phyloP scores from a whole-genome alignment of 1,140 invertebrate species.

The Bombus waltoni region DNA sequence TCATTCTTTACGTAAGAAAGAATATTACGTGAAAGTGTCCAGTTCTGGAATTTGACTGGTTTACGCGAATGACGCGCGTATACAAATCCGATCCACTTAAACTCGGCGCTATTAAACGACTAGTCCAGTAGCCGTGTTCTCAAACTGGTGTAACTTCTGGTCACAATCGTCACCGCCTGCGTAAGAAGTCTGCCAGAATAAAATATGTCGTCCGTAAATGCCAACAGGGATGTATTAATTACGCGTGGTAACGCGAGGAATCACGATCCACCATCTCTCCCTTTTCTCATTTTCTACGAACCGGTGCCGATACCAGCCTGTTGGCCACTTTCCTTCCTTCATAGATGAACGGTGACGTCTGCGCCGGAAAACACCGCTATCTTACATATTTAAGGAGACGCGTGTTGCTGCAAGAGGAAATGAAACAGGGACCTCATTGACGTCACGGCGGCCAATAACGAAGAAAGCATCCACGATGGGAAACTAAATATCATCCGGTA shows the following conservation, averaged over 20 bases:
- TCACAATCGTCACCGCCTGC: neutral
- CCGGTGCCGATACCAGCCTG: neutral
- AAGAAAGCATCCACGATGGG: neutral
- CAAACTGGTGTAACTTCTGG: neutral
- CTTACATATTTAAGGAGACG: slow-evolving; percentile 40
- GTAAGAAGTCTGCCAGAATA: neutral
- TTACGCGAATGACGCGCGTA: too few species aligned
- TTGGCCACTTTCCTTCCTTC: slow-evolving; percentile 8
- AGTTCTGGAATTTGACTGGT: neutral
- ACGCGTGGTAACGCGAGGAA: neutral
- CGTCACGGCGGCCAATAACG: neutral
- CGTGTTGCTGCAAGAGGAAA: neutral
- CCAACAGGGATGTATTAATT: slow-evolving; percentile 21
- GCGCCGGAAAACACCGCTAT: neutral
- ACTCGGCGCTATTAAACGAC: neutral
- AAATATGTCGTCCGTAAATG: slow-evolving; percentile 50
- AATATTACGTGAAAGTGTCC: neutral
- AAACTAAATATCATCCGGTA: neutral
- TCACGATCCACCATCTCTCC: neutral
- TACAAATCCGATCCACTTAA: neutral
- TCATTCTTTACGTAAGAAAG: neutral
- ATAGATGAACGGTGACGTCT: slow-evolving; percentile 4
- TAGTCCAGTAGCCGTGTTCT: neutral
- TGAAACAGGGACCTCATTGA: slow-evolving; percentile 7
- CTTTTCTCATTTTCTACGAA: slow-evolving; percentile 19